Conservation (phyloP, 2,888 invertebrate species). For the Apamea epomidion region DNA sequence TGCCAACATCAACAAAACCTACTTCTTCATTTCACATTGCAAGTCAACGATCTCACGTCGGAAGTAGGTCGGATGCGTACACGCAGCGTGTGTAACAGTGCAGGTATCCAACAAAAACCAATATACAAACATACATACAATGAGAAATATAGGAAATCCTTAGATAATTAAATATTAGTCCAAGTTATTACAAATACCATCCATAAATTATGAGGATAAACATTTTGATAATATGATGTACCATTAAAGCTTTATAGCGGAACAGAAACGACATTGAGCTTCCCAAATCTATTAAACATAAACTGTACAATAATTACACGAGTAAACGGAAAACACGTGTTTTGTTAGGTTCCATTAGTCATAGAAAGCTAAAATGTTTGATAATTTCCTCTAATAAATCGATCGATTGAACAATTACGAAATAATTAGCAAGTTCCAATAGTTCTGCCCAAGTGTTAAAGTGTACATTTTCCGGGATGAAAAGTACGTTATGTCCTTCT, state of each 20-base stretch:
- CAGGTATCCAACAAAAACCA: slow-evolving; percentile 41
- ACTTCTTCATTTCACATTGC: slow-evolving; percentile 63
- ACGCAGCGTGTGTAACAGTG: slow-evolving; percentile 37
- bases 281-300: slow-evolving; percentile 27
- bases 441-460: not conserved
- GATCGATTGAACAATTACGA: slow-evolving; percentile 1
- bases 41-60: slow-evolving; percentile 68
- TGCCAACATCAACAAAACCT: slow-evolving; percentile 69
- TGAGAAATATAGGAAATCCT: slow-evolving; percentile 15
- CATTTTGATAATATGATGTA: slow-evolving; percentile 16
- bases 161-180: not conserved
- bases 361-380: not conserved
- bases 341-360: not conserved
- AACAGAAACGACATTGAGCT: slow-evolving; percentile 38
- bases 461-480: not conserved
- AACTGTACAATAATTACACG: slow-evolving; percentile 20
- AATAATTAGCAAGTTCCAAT: not conserved
- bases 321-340: slow-evolving; percentile 13
- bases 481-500: not conserved
- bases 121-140: slow-evolving; percentile 17
- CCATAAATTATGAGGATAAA: slow-evolving; percentile 21
- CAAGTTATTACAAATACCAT: not conserved
- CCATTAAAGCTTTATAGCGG: slow-evolving; percentile 37
- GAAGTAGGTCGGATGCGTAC: slow-evolving; percentile 61
- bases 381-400: not conserved